Conservation (phyloP, 1,140 invertebrate species). For the Dryas iulia region DNA sequence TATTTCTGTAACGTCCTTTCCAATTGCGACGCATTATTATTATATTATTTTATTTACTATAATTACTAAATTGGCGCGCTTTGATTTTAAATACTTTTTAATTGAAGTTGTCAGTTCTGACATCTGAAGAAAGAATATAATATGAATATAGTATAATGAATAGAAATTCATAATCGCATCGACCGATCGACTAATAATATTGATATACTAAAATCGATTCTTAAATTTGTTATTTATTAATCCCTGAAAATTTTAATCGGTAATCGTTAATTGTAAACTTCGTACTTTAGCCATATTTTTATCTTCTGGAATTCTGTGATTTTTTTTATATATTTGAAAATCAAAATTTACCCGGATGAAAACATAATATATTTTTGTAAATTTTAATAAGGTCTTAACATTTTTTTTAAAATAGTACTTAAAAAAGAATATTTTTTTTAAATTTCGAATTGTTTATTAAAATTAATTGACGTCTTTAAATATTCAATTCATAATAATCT, state of each 20-base stretch:
- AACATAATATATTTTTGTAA: too few relatives aligned
- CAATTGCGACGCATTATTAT: constrained; percentile 63
- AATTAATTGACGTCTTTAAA: neutral
- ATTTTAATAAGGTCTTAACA: too few relatives aligned
- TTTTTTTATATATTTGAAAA: too few relatives aligned
- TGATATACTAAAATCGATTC: neutral
- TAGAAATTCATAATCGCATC: too few relatives aligned
- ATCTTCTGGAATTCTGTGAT: too few relatives aligned
- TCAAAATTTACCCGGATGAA: too few relatives aligned
- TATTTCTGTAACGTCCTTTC: constrained; percentile 63
- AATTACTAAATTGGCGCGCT: constrained; percentile 1
- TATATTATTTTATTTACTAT: neutral
- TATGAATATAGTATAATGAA: neutral
- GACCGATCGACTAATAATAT: neutral
- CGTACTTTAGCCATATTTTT: too few relatives aligned
- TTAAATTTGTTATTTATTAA: too few relatives aligned
- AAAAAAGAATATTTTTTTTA: neutral
- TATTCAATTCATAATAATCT: neutral
- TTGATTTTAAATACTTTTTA: neutral
- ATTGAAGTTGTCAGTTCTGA: neutral
- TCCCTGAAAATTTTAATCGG: too few relatives aligned
- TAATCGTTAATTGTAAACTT: too few relatives aligned
- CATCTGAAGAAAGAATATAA: neutral
- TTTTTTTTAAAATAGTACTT: neutral
- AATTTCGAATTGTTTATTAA: constrained; percentile 11